Conservation (phyloP, 35 echinoderm and acorn worm genomes). For the Acanthaster planci region DNA sequence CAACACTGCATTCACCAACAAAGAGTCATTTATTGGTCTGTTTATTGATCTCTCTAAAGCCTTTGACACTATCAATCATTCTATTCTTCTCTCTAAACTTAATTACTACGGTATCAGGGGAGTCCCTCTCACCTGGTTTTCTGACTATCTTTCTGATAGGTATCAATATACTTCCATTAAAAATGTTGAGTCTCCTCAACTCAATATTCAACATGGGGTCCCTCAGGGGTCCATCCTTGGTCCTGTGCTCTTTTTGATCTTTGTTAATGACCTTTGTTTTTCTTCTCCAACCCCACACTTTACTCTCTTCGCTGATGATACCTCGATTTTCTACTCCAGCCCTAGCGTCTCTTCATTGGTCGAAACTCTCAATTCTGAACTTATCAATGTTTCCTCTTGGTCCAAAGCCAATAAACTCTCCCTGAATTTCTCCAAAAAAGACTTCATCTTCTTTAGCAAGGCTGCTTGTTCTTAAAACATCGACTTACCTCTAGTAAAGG, state of each 20-base stretch:
- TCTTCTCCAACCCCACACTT: no score
- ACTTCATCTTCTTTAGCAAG: no score
- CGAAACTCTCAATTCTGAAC: not conserved
- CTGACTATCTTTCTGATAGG: conserved; percentile 28
- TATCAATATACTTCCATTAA: conserved; percentile 29
- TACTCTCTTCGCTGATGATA: no score
- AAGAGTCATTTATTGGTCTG: not conserved
- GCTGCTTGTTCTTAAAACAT: no score
- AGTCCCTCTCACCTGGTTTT: conserved; percentile 15
- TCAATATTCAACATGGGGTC: not conserved
- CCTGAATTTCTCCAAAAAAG: no score
- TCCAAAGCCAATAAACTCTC: not conserved
- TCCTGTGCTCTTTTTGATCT: conserved; percentile 38
- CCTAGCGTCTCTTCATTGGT: not conserved
- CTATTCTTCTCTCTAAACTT: conserved; percentile 53
- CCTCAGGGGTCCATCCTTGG: conserved; percentile 45
- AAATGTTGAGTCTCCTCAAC: not conserved
- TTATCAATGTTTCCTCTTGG: not conserved
- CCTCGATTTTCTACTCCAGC: no score
- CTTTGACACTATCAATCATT: conserved; percentile 55
- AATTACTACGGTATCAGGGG: conserved; percentile 55
- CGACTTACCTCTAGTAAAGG: no score
- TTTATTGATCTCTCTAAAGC: conserved; percentile 44
- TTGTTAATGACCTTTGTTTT: conserved; percentile 21
- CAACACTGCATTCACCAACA: no score